Conservation (phyloP, 2,113 vertebrate genomes). For the Nibea albiflora region DNA sequence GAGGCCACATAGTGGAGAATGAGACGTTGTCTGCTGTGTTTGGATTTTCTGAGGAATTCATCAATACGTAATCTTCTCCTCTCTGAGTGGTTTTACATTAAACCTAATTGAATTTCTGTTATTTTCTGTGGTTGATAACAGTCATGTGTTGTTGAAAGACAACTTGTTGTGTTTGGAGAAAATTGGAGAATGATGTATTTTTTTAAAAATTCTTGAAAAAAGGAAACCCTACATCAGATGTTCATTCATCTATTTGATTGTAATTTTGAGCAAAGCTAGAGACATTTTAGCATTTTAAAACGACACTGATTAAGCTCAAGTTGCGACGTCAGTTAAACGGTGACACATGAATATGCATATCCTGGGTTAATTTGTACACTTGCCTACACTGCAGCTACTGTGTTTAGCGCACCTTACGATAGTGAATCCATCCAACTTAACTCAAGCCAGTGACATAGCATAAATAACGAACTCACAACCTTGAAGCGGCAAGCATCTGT, state of each 20-base stretch:
- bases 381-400: neutral
- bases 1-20: conserved; percentile 38
- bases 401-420: neutral
- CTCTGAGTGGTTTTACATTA: neutral
- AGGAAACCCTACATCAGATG: neutral
- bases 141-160: neutral
- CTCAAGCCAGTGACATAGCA: neutral
- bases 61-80: conserved; percentile 28
- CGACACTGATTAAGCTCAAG: neutral
- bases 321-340: neutral
- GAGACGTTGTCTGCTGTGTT: conserved; percentile 25
- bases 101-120: neutral
- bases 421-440: neutral
- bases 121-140: neutral
- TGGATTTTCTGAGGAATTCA: conserved; percentile 40
- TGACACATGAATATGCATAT: neutral
- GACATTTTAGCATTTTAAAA: neutral
- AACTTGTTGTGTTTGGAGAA: neutral
- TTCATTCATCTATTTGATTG: neutral
- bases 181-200: neutral
- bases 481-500: conserved; percentile 31
- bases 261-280: neutral
- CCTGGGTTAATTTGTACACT: neutral
- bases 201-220: neutral
- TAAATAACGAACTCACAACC: conserved; percentile 34